Evolutionary conservation across 2,888 invertebrate species (phyloP).

Genomic region (Megaustenia siamemsis): DNA sequence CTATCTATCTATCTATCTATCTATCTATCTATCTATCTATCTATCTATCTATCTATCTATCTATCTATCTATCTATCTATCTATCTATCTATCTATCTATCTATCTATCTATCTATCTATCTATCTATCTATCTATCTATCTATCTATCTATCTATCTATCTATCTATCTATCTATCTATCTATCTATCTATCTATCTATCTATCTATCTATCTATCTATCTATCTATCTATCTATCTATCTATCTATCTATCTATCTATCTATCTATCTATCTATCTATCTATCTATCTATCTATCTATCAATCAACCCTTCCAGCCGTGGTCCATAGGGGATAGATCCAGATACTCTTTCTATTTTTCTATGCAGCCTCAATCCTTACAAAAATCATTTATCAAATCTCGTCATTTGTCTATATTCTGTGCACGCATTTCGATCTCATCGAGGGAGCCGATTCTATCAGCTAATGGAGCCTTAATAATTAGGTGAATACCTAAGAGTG

Average conservation of each 20-base stretch:
- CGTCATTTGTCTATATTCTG: too few species aligned
- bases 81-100: background rate
- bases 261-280: slow-evolving; percentile 22
- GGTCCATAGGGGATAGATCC: too few species aligned
- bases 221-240: slow-evolving; percentile 22
- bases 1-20: background rate
- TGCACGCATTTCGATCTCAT: too few species aligned
- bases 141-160: slow-evolving; percentile 25
- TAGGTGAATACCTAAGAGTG: too few species aligned
- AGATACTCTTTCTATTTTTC: too few species aligned
- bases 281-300: slow-evolving; percentile 4
- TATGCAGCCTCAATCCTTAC: too few species aligned
- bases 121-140: background rate
- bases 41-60: background rate
- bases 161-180: slow-evolving; percentile 26
- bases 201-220: slow-evolving; percentile 22
- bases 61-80: background rate
- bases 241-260: slow-evolving; percentile 22
- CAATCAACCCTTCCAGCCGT: too few species aligned
- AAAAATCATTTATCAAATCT: too few species aligned
- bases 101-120: background rate
- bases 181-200: slow-evolving; percentile 22
- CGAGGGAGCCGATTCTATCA: too few species aligned
- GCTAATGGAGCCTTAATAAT: too few species aligned
- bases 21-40: background rate